phyloP scores from a whole-genome alignment of 2,888 invertebrate genomes.

The Hipparchia semele region DNA sequence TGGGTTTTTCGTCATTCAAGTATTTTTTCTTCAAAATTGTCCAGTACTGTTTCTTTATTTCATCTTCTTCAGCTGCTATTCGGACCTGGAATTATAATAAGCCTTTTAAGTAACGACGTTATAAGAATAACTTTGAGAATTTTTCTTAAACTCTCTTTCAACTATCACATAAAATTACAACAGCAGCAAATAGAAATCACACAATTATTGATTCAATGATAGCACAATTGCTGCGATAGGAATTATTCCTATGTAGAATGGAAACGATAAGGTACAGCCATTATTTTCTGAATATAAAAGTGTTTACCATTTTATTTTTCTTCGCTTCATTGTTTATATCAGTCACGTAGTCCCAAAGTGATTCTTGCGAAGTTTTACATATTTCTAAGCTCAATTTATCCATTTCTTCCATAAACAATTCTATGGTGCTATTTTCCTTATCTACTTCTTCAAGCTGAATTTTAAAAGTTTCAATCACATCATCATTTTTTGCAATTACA shows the following conservation, averaged over 20 bases:
- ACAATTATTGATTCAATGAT: too few relatives aligned
- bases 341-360: conserved; percentile 74
- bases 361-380: conserved; percentile 72
- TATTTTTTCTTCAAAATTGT: conserved; percentile 70
- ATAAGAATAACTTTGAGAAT: not conserved
- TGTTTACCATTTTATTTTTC: conserved; percentile 71
- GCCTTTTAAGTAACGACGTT: not conserved
- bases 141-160: not conserved
- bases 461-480: conserved; percentile 62
- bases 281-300: too few relatives aligned
- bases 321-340: conserved; percentile 69
- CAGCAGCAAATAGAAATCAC: not conserved
- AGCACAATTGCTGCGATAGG: too few relatives aligned
- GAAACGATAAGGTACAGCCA: too few relatives aligned
- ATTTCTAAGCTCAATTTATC: conserved; percentile 72
- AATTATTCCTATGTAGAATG: too few relatives aligned
- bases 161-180: not conserved
- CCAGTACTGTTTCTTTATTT: conserved; percentile 77
- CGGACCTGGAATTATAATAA: conserved; percentile 54
- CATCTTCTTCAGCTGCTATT: conserved; percentile 74
- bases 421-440: conserved; percentile 61
- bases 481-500: conserved; percentile 54
- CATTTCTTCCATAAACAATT: conserved; percentile 71
- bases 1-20: conserved; percentile 49
- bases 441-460: conserved; percentile 62